Base-by-base conservation (phyloP, 2,888 invertebrate species). In the Cheilosia vulpina region DNA sequence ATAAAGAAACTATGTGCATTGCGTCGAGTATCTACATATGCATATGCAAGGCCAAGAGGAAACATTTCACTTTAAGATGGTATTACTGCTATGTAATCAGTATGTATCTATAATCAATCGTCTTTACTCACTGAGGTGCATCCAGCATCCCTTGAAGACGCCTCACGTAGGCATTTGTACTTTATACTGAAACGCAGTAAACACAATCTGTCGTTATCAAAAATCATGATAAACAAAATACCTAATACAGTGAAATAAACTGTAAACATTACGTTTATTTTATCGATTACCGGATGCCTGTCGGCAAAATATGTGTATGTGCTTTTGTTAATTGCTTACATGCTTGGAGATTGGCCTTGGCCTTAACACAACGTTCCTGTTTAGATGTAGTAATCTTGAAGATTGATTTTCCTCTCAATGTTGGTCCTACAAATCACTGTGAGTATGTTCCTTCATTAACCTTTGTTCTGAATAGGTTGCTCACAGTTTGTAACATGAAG, bases 321-420 rank as follows among this genome's bases (percentile, higher is more conserved):
- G 31, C 11, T 27, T 21, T 57, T 57, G 45, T 57, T 31, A 57
- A 4, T 13, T 31, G 11, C 45, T 38, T 38, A 17, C 4, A 13
- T 27, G 24, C 45, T 19, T 24, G 21, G 13, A 13, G 38, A 17
- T 63, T 57, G 77, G 38, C 77, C 69, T 69, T 78, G 69, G 62
- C 77, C 77, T 69, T 69, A 63, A 69, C 47, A 15, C 19, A 55
- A 9, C 3, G 11, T 47, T 31, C 31, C 24, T 31, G 43, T 4
- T 62, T 6, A 17, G 24, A 27, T n/a, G 24, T 45, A 21, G 47
- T 17, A 19, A 47, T 31, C 31, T 19, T 31, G n/a, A 27, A 19
- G 17, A 19, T 21, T n/a, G 31, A 55, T 55, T 55, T 55, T 15
- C 6, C 7, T 41, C 5, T 7, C 21, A 41, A 58, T 15, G 21